These are phyloP conservation scores for Mnemiopsis leidyi DNA, from an alignment of 37 sponge, comb jelly and placozoan species.

Conservation along the genomic window DNA sequence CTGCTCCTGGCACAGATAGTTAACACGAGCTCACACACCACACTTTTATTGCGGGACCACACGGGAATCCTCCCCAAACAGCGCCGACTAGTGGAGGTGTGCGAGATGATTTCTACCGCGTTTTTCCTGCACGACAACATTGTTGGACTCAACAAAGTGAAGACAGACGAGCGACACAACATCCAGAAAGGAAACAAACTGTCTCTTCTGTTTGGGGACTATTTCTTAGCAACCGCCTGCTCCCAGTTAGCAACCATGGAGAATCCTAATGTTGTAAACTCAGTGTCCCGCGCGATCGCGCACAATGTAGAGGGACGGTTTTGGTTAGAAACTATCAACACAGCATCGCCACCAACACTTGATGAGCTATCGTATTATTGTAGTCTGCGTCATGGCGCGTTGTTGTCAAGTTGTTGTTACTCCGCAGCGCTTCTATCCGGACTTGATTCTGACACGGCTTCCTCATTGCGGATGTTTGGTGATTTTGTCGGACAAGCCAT, in stretches of 20 bases:
- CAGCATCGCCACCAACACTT: not conserved
- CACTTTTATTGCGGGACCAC: not conserved
- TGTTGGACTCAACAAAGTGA: not conserved
- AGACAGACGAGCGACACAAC: not conserved
- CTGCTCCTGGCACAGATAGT: not conserved
- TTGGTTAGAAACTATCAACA: slow-evolving; percentile 27
- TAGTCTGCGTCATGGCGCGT: slow-evolving; percentile 6
- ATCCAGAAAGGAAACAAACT: slow-evolving; percentile 30
- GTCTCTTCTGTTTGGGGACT: slow-evolving; percentile 44
- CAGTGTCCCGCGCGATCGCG: not conserved
- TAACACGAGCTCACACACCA: not conserved
- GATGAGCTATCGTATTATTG: not conserved
- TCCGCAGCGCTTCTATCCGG: slow-evolving; percentile 10
- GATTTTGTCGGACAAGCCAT: not conserved
- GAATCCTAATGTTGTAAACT: not conserved
- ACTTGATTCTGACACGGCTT: not conserved
- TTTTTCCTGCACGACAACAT: slow-evolving; percentile 41
- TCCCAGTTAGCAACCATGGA: slow-evolving; percentile 15
- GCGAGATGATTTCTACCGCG: slow-evolving; percentile 30
- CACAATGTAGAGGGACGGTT: slow-evolving; percentile 48
- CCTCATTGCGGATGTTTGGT: not conserved
- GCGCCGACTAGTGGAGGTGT: slow-evolving; percentile 7
- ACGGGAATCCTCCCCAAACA: slow-evolving; percentile 34
- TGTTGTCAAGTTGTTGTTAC: slow-evolving; percentile 8
- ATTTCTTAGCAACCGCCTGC: slow-evolving; percentile 38